Evolutionary conservation across 2,797 vertebrate genomes (phyloP), one percentile per base, ranked within the genome.

Genomic region (Micrastur ruficollis): DNA sequence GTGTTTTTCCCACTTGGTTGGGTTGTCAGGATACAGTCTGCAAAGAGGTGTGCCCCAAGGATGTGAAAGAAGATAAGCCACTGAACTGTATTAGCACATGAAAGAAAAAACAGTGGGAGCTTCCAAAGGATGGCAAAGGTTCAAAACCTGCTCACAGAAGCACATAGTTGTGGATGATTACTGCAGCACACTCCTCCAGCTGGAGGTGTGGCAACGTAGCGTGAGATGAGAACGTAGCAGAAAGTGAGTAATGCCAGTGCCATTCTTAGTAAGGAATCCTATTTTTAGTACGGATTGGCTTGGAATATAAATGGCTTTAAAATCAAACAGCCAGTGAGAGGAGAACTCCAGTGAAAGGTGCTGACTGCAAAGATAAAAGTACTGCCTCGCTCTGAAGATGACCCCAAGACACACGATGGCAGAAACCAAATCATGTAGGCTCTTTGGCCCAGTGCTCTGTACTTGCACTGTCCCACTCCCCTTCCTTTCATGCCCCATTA

Each of bases 101-200:
- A 97, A 96, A 97, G 95, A 49, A 92, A 89, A 93, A 93, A 38
- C 68, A 90, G 93, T 96, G 93, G 94, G 95, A 96, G 89, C 90
- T 89, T 92, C 94, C 90, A 91, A 79, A 94, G 84, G 79, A 92
- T 96, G 95, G 95, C 96, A 94, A 7, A 86, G 84, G 89, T 97
- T 96, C 97, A 96, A 96, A 97, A 95, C 81, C 88, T 92, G 90
- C 93, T 97, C 86, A 36, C 61, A 96, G 96, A 95, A 95, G 90
- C 86, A 86, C 83, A 91, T 96, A 96, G 86, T 89, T 96, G 94
- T 83, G 93, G 96, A 85, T 91, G 92, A 95, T 95, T 85, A 80
- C 78, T 85, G 81, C 90, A 89, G 86, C 92, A 52, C 90, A 90
- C 92, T 96, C 88, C 94, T 95, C 90, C 93, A 92, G 92, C 81